Evolutionary conservation across 1,140 invertebrate species (phyloP), one percentile per base, ranked within the genome.

Genomic region (Drosophila virilis): DNA sequence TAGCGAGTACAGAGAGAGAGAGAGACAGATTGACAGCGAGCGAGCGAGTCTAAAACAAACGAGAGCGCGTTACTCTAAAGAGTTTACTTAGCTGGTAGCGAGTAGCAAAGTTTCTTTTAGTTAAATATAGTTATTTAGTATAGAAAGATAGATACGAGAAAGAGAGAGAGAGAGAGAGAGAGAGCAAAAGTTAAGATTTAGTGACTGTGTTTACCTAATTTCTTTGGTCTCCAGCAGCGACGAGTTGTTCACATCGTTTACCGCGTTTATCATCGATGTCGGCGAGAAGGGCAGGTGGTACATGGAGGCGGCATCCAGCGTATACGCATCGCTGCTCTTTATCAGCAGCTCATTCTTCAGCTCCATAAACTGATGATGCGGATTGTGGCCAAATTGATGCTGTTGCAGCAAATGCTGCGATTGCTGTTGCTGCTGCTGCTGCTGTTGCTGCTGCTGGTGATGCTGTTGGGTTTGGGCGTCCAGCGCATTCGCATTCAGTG

Each of bases 221-320:
- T 92, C 91, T 92, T 92, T 92, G 91, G 91, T 92, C 78, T 92
- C 91, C 84, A 92, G 77, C 76, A 92, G 76, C 10, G 91, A 92
- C 54, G 84, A 86, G 33, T 66, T 89, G 51, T 91, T 91, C 52
- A 91, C 91, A 68, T 92, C 91, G 68, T 91, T 92, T 15, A 92
- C 91, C 58, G 91, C 84, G 74, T 91, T 92, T 37, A 92, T 92
- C 91, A 92, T 92, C 51, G 91, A 92, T 1, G 84, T 91, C 38
- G 91, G 91, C 77, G 91, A 92, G 76, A 92, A 92, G 58, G 91
- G 91, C 76, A 92, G 79, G 70, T 92, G 91, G 73, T 92, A 92
- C 91, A 92, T 92, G 59, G 88, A 91, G 60, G 80, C 60, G 58
- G 90, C 73, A 55, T 91, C 90, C 83, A 91, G 68, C 46, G 91